Percentiles rank a stretch among this genome's conserved stretches.
These are phyloP conservation scores for Andrena minutula DNA, from an alignment of 2,888 invertebrate genomes.

Conservation along the genomic window DNA sequence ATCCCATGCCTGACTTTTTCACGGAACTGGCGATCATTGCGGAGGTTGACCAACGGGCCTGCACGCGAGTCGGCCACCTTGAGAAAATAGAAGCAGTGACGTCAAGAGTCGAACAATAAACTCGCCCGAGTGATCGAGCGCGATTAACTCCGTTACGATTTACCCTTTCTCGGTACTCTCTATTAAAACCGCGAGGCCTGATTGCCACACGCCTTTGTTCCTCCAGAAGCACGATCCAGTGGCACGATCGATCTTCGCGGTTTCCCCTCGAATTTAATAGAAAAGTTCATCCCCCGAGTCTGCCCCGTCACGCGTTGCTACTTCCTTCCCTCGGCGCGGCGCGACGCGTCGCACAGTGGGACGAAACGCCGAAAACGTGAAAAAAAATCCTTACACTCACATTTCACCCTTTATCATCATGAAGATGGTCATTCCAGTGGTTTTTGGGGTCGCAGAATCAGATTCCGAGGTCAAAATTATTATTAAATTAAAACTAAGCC, in stretches of 20 bases:
- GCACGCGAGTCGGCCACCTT: conserved; percentile 36
- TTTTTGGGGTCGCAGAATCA: no score
- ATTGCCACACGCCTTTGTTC: conserved; percentile 13
- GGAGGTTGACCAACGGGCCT: conserved; percentile 30
- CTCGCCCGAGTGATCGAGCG: not conserved
- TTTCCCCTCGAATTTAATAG: not conserved
- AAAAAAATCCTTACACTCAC: no score
- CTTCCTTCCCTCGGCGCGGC: conserved; percentile 10
- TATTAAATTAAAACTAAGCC: no score
- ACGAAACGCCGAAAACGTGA: no score
- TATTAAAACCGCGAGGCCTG: not conserved
- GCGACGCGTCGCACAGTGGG: no score
- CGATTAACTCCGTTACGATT: conserved; percentile 26
- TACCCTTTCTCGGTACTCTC: not conserved
- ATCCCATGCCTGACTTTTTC: not conserved
- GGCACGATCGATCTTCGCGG: not conserved
- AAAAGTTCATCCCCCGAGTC: not conserved
- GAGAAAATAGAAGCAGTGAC: conserved; percentile 32
- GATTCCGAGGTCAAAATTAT: no score
- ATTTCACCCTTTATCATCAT: no score
- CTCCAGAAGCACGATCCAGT: not conserved
- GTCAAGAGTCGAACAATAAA: conserved; percentile 41
- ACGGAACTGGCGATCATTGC: not conserved
- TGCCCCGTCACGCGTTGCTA: not conserved
- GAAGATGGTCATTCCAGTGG: no score